Evolutionary conservation across 2,113 vertebrate genomes (phyloP).

Genomic region (Dendropsophus ebraccatus): DNA sequence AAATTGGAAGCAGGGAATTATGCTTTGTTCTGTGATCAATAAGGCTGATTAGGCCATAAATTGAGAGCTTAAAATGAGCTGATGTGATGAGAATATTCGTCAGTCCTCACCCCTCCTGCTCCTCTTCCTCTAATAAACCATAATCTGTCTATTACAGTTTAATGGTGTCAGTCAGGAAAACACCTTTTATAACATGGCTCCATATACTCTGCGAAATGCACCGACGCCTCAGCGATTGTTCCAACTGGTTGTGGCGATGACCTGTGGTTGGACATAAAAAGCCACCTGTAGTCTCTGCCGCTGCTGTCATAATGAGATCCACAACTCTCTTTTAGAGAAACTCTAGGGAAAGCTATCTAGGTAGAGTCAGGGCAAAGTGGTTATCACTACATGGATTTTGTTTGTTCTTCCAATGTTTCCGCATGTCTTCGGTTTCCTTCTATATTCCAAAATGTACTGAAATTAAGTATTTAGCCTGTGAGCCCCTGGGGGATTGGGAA

Average conservation of each 20-base stretch:
- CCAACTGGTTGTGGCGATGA: background rate
- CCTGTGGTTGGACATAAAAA: background rate
- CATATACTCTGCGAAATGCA: constrained; percentile 8
- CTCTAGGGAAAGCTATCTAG: too few relatives aligned
- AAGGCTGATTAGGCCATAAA: constrained; percentile 59
- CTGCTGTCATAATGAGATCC: background rate
- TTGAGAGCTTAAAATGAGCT: constrained; percentile 56
- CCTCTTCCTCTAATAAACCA: constrained; percentile 36
- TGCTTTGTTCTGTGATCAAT: constrained; percentile 60
- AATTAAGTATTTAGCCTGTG: too few relatives aligned
- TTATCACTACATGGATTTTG: too few relatives aligned
- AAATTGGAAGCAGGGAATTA: constrained; percentile 57
- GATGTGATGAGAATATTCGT: constrained; percentile 52
- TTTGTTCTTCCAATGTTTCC: too few relatives aligned
- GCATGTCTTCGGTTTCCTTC: too few relatives aligned
- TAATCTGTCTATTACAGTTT: constrained; percentile 44
- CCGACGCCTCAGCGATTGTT: background rate
- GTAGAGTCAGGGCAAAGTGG: too few relatives aligned
- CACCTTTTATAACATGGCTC: constrained; percentile 18
- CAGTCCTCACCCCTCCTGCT: background rate
- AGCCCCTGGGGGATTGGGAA: too few relatives aligned
- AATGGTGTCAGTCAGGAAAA: constrained; percentile 27
- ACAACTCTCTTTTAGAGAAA: background rate
- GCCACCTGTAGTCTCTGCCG: background rate
- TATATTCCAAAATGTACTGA: too few relatives aligned